Conservation (phyloP, 2,113 vertebrate genomes). For the Myrmecobius fasciatus region DNA sequence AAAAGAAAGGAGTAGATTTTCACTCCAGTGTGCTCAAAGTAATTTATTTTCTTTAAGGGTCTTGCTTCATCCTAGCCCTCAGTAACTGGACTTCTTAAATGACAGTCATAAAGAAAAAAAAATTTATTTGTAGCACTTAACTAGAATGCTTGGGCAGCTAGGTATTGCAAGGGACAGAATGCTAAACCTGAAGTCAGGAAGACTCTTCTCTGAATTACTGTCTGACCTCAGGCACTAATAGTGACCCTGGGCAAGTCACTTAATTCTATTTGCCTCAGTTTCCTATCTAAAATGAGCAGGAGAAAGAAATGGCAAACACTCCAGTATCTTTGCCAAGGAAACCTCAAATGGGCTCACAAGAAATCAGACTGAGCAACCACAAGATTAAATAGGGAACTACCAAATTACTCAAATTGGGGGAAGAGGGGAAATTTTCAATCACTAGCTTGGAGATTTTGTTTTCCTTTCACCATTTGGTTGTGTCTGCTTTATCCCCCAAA, state of each 20-base stretch:
- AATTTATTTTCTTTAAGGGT: neutral
- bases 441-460: neutral
- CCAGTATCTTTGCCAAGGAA: neutral
- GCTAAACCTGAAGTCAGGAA: neutral
- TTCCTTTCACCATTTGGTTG: neutral
- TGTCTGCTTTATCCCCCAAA: neutral
- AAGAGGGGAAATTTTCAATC: neutral
- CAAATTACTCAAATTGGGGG: neutral
- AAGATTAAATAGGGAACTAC: neutral
- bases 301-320: neutral
- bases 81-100: neutral
- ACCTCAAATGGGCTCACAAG: neutral
- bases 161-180: neutral
- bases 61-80: neutral
- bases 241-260: neutral
- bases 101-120: neutral
- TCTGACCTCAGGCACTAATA: neutral
- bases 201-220: neutral
- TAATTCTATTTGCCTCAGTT: neutral
- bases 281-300: neutral
- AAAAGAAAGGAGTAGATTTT: neutral
- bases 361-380: neutral
- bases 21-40: neutral
- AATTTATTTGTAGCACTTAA: neutral
- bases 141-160: neutral